Conservation (phyloP, 1,140 invertebrate species). For the Rhopalosiphum padi region DNA sequence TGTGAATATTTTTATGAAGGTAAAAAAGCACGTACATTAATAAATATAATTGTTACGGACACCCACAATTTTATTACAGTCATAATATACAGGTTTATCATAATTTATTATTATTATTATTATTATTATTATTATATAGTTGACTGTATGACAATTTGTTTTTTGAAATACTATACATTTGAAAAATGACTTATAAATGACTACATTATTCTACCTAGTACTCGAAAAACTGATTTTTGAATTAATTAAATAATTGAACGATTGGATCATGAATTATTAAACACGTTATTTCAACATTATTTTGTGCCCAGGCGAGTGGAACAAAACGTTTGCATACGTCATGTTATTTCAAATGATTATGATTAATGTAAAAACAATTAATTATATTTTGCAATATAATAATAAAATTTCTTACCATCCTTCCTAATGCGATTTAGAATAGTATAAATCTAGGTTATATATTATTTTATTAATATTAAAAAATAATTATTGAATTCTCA, state of each 20-base stretch:
- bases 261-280: not conserved
- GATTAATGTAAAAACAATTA: not conserved
- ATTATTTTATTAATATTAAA: not conserved
- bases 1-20: not conserved
- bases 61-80: not conserved
- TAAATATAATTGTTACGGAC: not conserved
- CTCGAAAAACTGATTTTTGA: not conserved
- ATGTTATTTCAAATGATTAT: not conserved
- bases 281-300: not conserved
- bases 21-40: not conserved
- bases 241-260: not conserved
- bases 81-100: not conserved
- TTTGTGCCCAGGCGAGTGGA: not conserved
- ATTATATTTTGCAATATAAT: not conserved
- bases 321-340: not conserved
- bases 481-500: not conserved
- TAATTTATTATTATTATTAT: no score
- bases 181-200: not conserved
- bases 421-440: not conserved
- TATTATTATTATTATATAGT: not conserved
- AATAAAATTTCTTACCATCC: not conserved
- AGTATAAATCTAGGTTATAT: not conserved
- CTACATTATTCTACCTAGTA: not conserved
- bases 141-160: not conserved
- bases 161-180: not conserved